A percentile compares a stretch with the other conserved stretches of the same genome.
phyloP scores from a whole-genome alignment of 2,113 vertebrate species.

The Triplophysa siluroides region DNA sequence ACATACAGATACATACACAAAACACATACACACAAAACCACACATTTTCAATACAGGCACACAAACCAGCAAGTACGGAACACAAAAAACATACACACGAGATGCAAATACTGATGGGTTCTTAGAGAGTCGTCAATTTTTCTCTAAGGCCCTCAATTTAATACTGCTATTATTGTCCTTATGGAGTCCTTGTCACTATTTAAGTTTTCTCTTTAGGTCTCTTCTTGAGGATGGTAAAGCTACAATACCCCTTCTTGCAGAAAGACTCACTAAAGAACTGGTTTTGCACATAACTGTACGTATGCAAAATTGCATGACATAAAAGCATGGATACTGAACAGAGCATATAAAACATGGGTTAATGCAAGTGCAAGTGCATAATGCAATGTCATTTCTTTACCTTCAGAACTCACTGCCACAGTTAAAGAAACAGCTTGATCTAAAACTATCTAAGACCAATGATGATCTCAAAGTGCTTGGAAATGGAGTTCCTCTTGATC shows the following conservation, averaged over 20 bases:
- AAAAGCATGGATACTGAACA: neutral
- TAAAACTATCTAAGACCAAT: conserved; percentile 32
- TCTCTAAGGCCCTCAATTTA: too few relatives aligned
- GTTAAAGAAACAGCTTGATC: conserved; percentile 46
- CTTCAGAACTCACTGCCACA: conserved; percentile 51
- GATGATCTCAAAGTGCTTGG: conserved; percentile 39
- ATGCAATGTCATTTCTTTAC: neutral
- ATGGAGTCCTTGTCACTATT: neutral
- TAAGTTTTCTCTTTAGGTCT: conserved; percentile 8
- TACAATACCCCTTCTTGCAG: conserved; percentile 50
- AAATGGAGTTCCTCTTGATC: conserved; percentile 48
- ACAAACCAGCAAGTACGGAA: too few relatives aligned
- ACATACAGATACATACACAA: too few relatives aligned
- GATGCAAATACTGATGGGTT: too few relatives aligned
- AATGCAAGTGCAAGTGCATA: too few relatives aligned
- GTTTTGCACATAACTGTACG: conserved; percentile 51
- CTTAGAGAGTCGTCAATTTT: too few relatives aligned
- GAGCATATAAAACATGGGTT: neutral
- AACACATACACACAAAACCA: too few relatives aligned
- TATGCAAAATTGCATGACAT: neutral
- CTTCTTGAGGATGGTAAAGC: conserved; percentile 52
- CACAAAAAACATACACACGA: too few relatives aligned
- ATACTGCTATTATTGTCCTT: neutral
- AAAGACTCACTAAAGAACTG: conserved; percentile 53
- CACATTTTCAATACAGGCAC: too few relatives aligned